These are phyloP conservation scores for Bovichtus variegatus DNA, from an alignment of 2,797 vertebrate species.

Conservation along the genomic window DNA sequence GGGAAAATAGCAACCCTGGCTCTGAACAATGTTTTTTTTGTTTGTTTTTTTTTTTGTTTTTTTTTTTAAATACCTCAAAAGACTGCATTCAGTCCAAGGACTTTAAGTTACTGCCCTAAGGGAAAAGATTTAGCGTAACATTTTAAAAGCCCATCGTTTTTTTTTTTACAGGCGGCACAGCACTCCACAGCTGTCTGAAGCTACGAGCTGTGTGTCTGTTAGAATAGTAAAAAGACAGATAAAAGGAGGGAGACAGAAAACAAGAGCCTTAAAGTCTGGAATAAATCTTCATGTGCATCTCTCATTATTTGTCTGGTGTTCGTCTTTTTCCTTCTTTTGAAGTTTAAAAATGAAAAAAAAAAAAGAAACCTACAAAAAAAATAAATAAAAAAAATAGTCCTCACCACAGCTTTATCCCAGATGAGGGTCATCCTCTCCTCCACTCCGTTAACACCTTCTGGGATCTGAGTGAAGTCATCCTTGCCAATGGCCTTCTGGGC, in stretches of 20 bases:
- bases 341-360: background rate
- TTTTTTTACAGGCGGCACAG: constrained; percentile 19
- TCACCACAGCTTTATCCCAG: constrained; percentile 99
- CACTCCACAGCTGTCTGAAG: constrained; percentile 17
- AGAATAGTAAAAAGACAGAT: constrained; percentile 8
- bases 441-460: constrained; percentile 95
- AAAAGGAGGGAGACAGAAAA: constrained; percentile 18
- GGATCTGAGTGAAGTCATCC: constrained; percentile 97
- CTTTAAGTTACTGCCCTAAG: constrained; percentile 5
- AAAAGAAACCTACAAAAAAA: background rate
- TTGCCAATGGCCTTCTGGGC: constrained; percentile 98
- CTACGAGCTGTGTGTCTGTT: constrained; percentile 24
- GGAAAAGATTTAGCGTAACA: constrained; percentile 9
- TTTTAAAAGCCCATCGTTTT: constrained; percentile 1
- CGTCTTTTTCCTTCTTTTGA: background rate
- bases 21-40: background rate
- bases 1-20: background rate
- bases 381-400: constrained; percentile 9
- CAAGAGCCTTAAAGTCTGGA: background rate
- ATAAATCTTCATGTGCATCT: background rate
- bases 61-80: no score
- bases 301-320: background rate
- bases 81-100: background rate
- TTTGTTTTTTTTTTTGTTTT: no score
- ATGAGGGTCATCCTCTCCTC: constrained; percentile 97